A percentile compares a stretch with the other conserved stretches of the same genome.
These are phyloP conservation scores for Timema cristinae DNA, from an alignment of 2,888 invertebrate species.

Conservation along the genomic window DNA sequence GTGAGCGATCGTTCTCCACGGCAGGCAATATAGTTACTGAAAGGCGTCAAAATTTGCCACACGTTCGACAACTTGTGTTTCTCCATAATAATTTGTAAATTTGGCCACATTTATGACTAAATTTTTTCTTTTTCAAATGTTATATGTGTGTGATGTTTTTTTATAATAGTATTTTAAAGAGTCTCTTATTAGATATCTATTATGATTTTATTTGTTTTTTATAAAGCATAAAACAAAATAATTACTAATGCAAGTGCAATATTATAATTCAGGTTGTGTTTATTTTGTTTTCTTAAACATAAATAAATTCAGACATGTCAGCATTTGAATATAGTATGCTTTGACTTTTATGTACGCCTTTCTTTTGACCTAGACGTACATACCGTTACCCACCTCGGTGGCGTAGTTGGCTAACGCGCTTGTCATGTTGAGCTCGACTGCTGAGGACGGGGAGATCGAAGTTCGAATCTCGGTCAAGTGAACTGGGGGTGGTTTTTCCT, in stretches of 20 bases:
- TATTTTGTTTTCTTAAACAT: too few relatives aligned
- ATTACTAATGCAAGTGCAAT: background rate
- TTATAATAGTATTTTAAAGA: background rate
- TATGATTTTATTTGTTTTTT: background rate
- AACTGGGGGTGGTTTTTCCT: too few relatives aligned
- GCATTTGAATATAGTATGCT: too few relatives aligned
- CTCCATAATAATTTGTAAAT: background rate
- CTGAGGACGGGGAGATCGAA: too few relatives aligned
- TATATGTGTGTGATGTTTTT: background rate
- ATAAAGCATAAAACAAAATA: background rate
- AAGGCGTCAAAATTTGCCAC: constrained; percentile 4
- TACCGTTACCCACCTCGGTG: too few relatives aligned
- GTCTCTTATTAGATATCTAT: background rate
- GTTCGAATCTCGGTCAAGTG: too few relatives aligned
- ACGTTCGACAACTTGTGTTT: background rate
- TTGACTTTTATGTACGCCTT: too few relatives aligned
- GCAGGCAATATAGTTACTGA: constrained; percentile 22
- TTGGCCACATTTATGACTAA: background rate
- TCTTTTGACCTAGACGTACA: too few relatives aligned
- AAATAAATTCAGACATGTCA: too few relatives aligned
- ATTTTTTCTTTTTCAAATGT: background rate
- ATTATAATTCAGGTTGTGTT: too few relatives aligned
- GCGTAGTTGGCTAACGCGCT: too few relatives aligned
- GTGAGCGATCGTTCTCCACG: constrained; percentile 26
- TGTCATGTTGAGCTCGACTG: too few relatives aligned